Percentiles rank a stretch among this genome's conserved stretches.
These are phyloP conservation scores for Hydriomena furcata DNA, from an alignment of 2,888 invertebrate species.

Conservation along the genomic window DNA sequence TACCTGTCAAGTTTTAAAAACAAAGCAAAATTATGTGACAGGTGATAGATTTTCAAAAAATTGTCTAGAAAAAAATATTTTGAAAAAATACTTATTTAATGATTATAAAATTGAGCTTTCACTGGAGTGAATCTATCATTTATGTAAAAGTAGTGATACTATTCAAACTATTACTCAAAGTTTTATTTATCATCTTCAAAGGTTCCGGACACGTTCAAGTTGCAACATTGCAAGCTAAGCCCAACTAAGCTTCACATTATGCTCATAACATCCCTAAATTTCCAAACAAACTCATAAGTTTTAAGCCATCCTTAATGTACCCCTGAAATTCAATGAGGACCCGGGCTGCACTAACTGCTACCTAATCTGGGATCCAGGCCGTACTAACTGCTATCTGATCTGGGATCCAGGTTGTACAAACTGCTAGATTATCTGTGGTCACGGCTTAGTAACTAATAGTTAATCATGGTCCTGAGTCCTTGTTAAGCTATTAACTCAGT, in stretches of 20 bases:
- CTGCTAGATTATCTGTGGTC: not conserved
- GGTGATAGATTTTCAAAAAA: too few species aligned
- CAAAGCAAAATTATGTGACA: too few species aligned
- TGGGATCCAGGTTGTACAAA: conserved; percentile 9
- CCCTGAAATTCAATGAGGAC: conserved; percentile 50
- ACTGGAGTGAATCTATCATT: too few species aligned
- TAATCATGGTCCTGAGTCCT: conserved; percentile 26
- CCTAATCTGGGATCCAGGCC: conserved; percentile 1
- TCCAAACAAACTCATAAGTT: conserved; percentile 32
- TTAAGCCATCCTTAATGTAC: conserved; percentile 40
- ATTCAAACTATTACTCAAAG: too few species aligned
- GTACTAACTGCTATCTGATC: conserved; percentile 4
- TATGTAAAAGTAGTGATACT: too few species aligned
- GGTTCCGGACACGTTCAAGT: too few species aligned
- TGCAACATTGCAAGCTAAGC: conserved; percentile 11
- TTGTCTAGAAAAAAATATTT: too few species aligned
- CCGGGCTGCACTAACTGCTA: conserved; percentile 5
- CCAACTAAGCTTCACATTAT: conserved; percentile 18
- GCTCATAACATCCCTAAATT: conserved; percentile 24
- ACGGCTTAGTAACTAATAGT: too few species aligned
- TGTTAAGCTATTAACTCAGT: conserved; percentile 36
- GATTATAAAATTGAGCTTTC: too few species aligned
- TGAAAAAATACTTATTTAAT: too few species aligned
- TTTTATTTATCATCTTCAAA: too few species aligned
- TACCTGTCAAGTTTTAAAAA: too few species aligned